phyloP scores from a whole-genome alignment of 1,140 invertebrate genomes.

The Pogonus chalceus region DNA sequence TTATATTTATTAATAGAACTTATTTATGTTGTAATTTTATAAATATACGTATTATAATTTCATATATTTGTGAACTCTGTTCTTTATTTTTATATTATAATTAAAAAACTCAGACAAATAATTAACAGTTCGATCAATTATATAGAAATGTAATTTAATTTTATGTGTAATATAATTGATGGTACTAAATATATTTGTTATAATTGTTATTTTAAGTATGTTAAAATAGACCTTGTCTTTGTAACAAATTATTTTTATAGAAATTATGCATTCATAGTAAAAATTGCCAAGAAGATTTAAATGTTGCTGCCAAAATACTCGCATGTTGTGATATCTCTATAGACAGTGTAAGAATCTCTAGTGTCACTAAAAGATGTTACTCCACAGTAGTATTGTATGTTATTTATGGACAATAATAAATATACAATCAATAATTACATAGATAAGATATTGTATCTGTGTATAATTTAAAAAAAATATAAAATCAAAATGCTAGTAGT shows the following conservation, averaged over 20 bases:
- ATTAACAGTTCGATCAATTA: neutral
- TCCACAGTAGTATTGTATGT: neutral
- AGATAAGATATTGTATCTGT: no score
- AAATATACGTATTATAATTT: neutral
- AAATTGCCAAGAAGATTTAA: neutral
- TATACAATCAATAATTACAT: no score
- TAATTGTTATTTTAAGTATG: neutral
- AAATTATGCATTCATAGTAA: neutral
- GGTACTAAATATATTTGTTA: neutral
- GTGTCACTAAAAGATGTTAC: neutral
- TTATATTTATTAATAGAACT: slow-evolving; percentile 1
- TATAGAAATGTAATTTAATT: neutral
- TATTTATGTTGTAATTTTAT: slow-evolving; percentile 1
- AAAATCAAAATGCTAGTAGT: no score
- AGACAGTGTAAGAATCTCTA: neutral
- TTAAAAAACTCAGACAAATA: neutral
- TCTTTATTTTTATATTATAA: neutral
- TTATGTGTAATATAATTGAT: neutral
- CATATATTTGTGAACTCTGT: neutral
- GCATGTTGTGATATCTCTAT: slow-evolving; percentile 6
- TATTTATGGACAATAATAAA: no score
- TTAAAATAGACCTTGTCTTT: neutral
- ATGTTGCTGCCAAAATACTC: slow-evolving; percentile 4
- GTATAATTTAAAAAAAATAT: no score
- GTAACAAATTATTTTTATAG: slow-evolving; percentile 5